phyloP scores from a whole-genome alignment of 1,140 invertebrate species.

The Agrilus planipennis region DNA sequence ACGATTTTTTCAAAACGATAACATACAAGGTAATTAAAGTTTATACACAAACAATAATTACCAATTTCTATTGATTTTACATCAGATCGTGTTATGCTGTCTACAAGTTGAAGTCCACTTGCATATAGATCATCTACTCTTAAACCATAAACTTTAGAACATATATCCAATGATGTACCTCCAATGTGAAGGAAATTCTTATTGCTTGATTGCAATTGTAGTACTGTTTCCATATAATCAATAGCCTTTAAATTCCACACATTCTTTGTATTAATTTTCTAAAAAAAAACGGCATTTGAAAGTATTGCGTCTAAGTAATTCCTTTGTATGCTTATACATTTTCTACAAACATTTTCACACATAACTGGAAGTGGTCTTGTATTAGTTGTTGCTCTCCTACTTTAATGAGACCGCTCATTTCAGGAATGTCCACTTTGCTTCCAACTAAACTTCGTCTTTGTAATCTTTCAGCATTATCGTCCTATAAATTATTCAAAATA shows the following conservation, averaged over 20 bases:
- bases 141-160: slow-evolving; percentile 70
- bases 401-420: slow-evolving; percentile 6
- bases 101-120: slow-evolving; percentile 63
- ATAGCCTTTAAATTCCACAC: slow-evolving; percentile 73
- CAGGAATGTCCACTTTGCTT: background rate
- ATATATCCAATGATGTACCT: slow-evolving; percentile 67
- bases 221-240: slow-evolving; percentile 58
- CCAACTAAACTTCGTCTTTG: background rate
- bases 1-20: too few relatives aligned
- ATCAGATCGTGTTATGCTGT: slow-evolving; percentile 42
- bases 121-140: slow-evolving; percentile 67
- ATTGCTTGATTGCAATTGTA: slow-evolving; percentile 23
- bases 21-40: too few relatives aligned
- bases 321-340: slow-evolving; percentile 14
- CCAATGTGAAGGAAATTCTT: slow-evolving; percentile 63
- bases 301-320: slow-evolving; percentile 1
- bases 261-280: slow-evolving; percentile 78
- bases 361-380: slow-evolving; percentile 17
- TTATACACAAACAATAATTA: background rate
- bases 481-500: slow-evolving; percentile 4
- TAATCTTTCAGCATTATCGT: too few relatives aligned
- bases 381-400: slow-evolving; percentile 11
- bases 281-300: slow-evolving; percentile 22
- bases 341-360: slow-evolving; percentile 17
- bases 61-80: slow-evolving; percentile 6